Conservation (phyloP, 2,888 invertebrate species). For the Platycnemis pennipes region DNA sequence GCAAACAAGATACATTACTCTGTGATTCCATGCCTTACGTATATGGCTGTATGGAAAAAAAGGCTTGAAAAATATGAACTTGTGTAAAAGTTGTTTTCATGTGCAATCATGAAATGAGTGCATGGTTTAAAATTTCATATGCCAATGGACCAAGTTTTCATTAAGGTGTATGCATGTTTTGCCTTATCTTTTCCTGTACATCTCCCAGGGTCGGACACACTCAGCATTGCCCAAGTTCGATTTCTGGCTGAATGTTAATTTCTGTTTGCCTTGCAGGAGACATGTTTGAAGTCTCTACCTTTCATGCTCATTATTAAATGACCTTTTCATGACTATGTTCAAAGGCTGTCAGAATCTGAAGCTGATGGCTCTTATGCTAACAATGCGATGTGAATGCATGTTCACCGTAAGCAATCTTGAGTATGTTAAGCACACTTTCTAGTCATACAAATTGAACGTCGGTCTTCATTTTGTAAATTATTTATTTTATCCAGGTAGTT, state of each 20-base stretch:
- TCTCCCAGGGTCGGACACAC: conserved; percentile 44
- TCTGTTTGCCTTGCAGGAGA: background rate
- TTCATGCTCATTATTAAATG: conserved; percentile 35
- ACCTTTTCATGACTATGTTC: conserved; percentile 39
- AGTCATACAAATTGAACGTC: conserved; percentile 57
- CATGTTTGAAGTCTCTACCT: conserved; percentile 12
- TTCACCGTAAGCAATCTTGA: background rate
- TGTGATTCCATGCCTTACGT: conserved; percentile 62
- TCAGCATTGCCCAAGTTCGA: background rate
- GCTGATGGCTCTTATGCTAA: conserved; percentile 17
- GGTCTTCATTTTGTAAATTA: conserved; percentile 62
- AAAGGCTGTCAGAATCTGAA: conserved; percentile 18
- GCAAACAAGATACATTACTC: background rate
- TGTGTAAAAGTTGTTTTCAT: conserved; percentile 49
- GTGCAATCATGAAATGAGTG: conserved; percentile 62
- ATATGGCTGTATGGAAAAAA: conserved; percentile 56
- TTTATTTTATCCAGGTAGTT: conserved; percentile 58
- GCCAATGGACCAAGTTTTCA: conserved; percentile 62
- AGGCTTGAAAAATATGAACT: conserved; percentile 30
- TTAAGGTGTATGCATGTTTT: conserved; percentile 11
- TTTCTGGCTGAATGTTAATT: background rate
- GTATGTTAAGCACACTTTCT: conserved; percentile 61
- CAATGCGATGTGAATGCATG: conserved; percentile 10
- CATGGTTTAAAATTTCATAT: conserved; percentile 25
- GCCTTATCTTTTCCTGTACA: conserved; percentile 49